These are phyloP conservation scores for Brachyopa scutellaris DNA, from an alignment of 2,888 invertebrate genomes.

Conservation along the genomic window DNA sequence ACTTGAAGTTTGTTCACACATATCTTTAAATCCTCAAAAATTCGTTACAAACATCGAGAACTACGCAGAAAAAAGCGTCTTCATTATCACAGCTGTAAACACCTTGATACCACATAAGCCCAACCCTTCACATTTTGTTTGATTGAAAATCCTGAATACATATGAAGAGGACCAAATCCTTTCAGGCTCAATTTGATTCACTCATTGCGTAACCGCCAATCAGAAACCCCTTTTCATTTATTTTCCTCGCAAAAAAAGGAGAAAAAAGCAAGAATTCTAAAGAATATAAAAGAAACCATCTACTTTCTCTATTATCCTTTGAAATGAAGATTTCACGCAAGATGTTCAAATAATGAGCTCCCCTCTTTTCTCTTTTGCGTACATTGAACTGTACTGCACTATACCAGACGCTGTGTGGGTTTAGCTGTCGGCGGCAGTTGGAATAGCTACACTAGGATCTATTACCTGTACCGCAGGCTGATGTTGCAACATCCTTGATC, in stretches of 20 bases:
- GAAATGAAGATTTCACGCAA: slow-evolving; percentile 67
- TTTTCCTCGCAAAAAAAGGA: slow-evolving; percentile 54
- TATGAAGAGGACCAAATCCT: too few relatives aligned
- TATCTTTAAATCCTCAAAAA: not conserved
- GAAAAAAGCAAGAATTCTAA: not conserved
- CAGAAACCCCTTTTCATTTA: slow-evolving; percentile 58
- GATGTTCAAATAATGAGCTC: slow-evolving; percentile 63
- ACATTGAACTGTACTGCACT: slow-evolving; percentile 14
- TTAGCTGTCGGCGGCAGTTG: slow-evolving; percentile 40
- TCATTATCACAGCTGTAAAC: slow-evolving; percentile 47
- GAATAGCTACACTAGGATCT: slow-evolving; percentile 40
- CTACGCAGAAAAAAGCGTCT: slow-evolving; percentile 1
- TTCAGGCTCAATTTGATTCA: slow-evolving; percentile 59
- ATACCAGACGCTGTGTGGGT: slow-evolving; percentile 50
- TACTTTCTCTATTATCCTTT: slow-evolving; percentile 46
- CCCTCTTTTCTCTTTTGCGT: too few relatives aligned
- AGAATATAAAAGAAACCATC: slow-evolving; percentile 2
- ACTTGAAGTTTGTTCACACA: too few relatives aligned
- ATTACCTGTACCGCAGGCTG: slow-evolving; percentile 49
- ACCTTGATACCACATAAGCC: slow-evolving; percentile 24
- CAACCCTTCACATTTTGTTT: slow-evolving; percentile 32
- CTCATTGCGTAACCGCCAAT: slow-evolving; percentile 70
- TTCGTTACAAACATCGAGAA: slow-evolving; percentile 5
- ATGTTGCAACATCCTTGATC: slow-evolving; percentile 58
- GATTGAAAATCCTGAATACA: too few relatives aligned